phyloP scores from a whole-genome alignment of 2,113 vertebrate species.

The Hippocampus mohnikei region DNA sequence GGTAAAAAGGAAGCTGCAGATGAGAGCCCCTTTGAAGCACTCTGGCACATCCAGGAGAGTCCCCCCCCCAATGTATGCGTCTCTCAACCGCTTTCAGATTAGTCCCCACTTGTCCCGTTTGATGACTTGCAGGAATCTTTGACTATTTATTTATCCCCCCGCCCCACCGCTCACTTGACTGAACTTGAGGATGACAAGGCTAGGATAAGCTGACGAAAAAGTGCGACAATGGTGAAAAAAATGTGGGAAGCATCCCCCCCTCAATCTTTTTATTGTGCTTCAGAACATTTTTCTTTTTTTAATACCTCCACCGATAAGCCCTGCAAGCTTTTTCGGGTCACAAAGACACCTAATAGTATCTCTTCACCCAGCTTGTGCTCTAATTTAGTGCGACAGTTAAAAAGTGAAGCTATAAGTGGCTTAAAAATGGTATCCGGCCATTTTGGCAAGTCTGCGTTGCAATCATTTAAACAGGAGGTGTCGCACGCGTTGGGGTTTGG shows the following conservation, averaged over 20 bases:
- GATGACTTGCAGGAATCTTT: constrained; percentile 54
- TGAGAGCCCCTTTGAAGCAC: constrained; percentile 55
- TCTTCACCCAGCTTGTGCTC: constrained; percentile 38
- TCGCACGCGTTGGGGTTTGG: not conserved
- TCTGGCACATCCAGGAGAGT: constrained; percentile 38
- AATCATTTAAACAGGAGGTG: not conserved
- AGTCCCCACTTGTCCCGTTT: constrained; percentile 28
- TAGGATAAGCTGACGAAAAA: constrained; percentile 17
- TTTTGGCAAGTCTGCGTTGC: not conserved
- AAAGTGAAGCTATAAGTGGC: not conserved
- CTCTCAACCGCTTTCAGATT: constrained; percentile 42
- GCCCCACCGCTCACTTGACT: constrained; percentile 25
- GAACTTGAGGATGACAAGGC: constrained; percentile 36
- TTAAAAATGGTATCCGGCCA: not conserved
- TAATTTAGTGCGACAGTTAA: constrained; percentile 32
- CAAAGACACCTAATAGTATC: constrained; percentile 56
- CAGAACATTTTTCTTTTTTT: constrained; percentile 27
- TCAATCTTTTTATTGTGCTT: constrained; percentile 48
- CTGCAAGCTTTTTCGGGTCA: constrained; percentile 51
- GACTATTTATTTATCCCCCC: constrained; percentile 24
- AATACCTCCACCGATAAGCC: constrained; percentile 45
- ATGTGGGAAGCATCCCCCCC: constrained; percentile 14
- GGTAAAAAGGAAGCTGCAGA: constrained; percentile 47
- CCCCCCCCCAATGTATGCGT: constrained; percentile 16
- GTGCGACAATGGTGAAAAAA: constrained; percentile 20